Percentiles rank a stretch among this genome's conserved stretches.
phyloP scores from a whole-genome alignment of 23 tunicate genomes.

The Ascidia mentula region DNA sequence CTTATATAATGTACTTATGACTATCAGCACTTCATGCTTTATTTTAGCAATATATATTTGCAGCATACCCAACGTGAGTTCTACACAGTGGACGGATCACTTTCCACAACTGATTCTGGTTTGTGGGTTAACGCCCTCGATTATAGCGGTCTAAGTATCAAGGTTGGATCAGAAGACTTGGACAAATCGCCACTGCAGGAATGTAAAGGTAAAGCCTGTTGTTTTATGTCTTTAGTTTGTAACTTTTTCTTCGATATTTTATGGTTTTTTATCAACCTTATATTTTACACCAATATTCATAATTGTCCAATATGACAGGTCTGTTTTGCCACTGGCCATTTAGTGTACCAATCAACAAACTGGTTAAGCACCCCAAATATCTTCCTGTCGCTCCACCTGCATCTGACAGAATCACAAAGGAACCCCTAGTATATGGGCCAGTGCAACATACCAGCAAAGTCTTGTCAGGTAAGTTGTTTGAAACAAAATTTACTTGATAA shows the following conservation, averaged over 20 bases:
- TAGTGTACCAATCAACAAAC: constrained; percentile 38
- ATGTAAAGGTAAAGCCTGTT: constrained; percentile 25
- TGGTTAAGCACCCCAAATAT: constrained; percentile 34
- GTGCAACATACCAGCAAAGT: too few species aligned
- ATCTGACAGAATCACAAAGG: neutral
- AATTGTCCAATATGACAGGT: too few species aligned
- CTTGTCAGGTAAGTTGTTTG: too few species aligned
- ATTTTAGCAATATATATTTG: neutral
- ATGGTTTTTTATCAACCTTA: neutral
- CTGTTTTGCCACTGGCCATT: constrained; percentile 65
- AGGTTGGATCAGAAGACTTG: constrained; percentile 32
- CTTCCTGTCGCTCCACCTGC: constrained; percentile 35
- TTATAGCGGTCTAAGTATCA: constrained; percentile 24
- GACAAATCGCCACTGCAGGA: constrained; percentile 4
- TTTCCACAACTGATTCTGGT: constrained; percentile 52
- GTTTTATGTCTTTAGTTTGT: neutral
- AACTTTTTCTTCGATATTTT: neutral
- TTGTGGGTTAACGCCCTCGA: constrained; percentile 54
- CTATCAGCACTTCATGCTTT: too few species aligned
- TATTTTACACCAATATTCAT: neutral
- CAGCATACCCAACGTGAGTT: constrained; percentile 78
- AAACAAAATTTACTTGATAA: too few species aligned
- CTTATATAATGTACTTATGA: too few species aligned
- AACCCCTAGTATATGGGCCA: constrained; percentile 25
- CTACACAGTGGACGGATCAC: constrained; percentile 19